These are phyloP conservation scores for Euplagia quadripunctaria DNA, from an alignment of 2,888 invertebrate species.

Conservation along the genomic window DNA sequence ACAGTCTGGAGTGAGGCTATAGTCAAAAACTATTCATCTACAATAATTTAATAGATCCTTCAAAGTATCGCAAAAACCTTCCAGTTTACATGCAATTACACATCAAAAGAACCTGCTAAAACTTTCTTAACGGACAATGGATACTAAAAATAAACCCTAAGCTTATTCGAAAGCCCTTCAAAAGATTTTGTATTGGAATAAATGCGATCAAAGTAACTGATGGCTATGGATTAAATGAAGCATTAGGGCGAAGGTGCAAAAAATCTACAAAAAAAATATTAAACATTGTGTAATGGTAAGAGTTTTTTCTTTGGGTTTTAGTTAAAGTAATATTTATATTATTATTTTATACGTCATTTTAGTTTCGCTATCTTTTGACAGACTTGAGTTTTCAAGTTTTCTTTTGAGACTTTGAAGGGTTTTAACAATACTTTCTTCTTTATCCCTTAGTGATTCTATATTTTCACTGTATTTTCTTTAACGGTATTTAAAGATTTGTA, in stretches of 20 bases:
- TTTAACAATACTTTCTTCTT: too few relatives aligned
- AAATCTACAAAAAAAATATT: background rate
- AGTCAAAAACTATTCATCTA: background rate
- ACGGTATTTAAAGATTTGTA: too few relatives aligned
- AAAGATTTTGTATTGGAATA: constrained; percentile 5
- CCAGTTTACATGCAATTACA: constrained; percentile 5
- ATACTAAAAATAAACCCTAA: constrained; percentile 3
- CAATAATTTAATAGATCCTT: background rate
- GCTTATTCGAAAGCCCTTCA: background rate
- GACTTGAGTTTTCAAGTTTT: too few relatives aligned
- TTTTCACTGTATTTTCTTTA: too few relatives aligned
- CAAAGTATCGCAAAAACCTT: background rate
- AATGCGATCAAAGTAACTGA: constrained; percentile 17
- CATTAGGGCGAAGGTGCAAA: background rate
- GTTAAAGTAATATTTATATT: background rate
- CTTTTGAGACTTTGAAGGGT: background rate
- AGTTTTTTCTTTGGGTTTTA: background rate
- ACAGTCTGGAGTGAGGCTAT: background rate
- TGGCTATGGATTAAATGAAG: constrained; percentile 27
- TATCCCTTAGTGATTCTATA: too few relatives aligned
- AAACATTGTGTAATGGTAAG: background rate
- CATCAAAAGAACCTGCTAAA: constrained; percentile 2
- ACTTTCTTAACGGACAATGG: background rate
- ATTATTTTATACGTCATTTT: too few relatives aligned
- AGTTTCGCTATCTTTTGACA: background rate